Percentiles rank a stretch among this genome's conserved stretches.
These are phyloP conservation scores for Glaucidium brasilianum DNA, from an alignment of 2,113 vertebrate species.

Conservation along the genomic window DNA sequence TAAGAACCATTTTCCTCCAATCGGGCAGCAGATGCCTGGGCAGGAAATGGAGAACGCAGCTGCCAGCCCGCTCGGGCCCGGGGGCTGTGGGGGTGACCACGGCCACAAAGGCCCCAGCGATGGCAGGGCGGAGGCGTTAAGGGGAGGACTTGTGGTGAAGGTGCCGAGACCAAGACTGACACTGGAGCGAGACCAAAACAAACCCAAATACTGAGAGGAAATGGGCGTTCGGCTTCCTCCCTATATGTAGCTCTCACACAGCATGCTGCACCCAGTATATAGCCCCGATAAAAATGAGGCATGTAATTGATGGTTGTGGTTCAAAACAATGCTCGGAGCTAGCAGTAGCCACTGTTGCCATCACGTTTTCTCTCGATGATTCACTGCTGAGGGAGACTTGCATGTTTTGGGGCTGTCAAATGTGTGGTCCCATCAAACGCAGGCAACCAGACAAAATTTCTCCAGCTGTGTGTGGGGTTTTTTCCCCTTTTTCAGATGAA, in stretches of 20 bases:
- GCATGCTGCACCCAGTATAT: slow-evolving; percentile 7
- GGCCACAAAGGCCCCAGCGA: background rate
- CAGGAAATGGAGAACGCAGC: slow-evolving; percentile 83
- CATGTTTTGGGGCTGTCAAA: background rate
- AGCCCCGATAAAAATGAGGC: background rate
- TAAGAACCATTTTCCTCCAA: slow-evolving; percentile 89
- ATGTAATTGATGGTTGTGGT: background rate
- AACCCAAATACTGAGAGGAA: slow-evolving; percentile 58
- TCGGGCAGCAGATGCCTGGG: slow-evolving; percentile 81
- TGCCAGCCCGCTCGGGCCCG: slow-evolving; percentile 59
- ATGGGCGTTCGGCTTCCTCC: slow-evolving; percentile 62
- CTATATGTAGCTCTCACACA: slow-evolving; percentile 6
- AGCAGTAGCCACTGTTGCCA: background rate
- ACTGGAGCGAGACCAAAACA: slow-evolving; percentile 21
- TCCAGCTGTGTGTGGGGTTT: background rate
- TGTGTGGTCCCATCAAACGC: background rate
- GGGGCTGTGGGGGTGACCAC: background rate
- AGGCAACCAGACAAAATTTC: background rate
- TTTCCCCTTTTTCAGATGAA: background rate
- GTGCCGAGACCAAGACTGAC: slow-evolving; percentile 17
- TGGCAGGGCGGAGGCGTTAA: background rate
- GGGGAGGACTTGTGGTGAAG: slow-evolving; percentile 29
- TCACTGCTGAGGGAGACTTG: background rate
- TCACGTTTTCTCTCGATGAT: background rate
- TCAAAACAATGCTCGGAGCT: background rate